Evolutionary conservation across 2,888 invertebrate species (phyloP), one percentile per base, ranked within the genome.

Genomic region (Harpagoxenus sublaevis): DNA sequence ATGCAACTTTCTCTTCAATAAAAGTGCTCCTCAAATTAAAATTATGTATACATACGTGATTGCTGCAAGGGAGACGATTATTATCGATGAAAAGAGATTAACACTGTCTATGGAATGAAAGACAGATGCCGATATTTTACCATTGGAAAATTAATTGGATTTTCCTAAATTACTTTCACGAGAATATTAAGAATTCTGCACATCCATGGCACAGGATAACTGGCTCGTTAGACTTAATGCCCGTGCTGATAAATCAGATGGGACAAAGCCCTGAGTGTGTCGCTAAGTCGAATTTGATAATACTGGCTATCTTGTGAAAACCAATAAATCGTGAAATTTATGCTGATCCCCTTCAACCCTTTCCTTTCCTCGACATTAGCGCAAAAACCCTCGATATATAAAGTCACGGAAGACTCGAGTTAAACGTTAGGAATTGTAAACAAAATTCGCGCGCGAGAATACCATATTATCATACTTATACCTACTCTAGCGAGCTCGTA

Each of bases 201-300:
- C 10, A 35, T 60, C 28, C 42, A 23, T 23, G 23, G 23, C 23
- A 15, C 5, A 12, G 45, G 48, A 48, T 71, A 79, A 71, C 62
- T 39, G 3, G 23, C 31, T 10, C 39, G 12, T 4, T 31, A 73
- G 62, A 88, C 82, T 85, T 82, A 88, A 86, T 71, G 45, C 57
- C 55, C n/a, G n/a, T n/a, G 68, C 81, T 63, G 31, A 55, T 55
- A 55, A 82, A 71, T 86, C 75, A 66, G 62, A 45, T 48, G 12
- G 23, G 31, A 55, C 62, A 45, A 74, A 74, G n/a, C 35, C 57
- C n/a, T 28, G 28, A 42, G 10, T 42, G 39, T 31, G 51, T 51
- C 51, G 45, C 23, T 60, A 60, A 77, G 42, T 84, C 65, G 39
- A 71, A 65, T 57, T 65, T 73, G 83, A 85, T 85, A 85, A 85